Base-by-base conservation (phyloP, 2,888 invertebrate genomes). In the Eilema griseolum region DNA sequence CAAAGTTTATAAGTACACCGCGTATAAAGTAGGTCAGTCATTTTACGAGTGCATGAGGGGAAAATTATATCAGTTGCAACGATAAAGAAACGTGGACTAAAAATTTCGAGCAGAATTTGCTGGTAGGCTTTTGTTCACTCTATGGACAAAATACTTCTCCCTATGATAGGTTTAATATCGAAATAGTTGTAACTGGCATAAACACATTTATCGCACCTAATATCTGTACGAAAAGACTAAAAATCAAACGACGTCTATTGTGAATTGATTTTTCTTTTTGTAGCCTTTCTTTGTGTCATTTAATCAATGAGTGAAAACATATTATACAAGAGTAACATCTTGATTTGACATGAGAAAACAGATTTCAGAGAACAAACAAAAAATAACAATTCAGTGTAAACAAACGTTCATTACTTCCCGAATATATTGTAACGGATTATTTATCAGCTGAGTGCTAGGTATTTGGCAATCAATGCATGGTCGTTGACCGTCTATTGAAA, bases 401-500 rank as follows among this genome's bases (percentile, higher is more conserved):
- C 57, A 59, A 59, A 59, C 57, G 61, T 28, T 61, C 37, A 57
- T 62, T 69, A 64, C 31, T 76, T 66, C 26, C 56, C 52, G 24
- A 12, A 66, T 67, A 23, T 72, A 72, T 71, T 33, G n/a, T 70
- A 75, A 69, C 64, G 16, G 52, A 67, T 69, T 66, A 69, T 77
- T 71, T 73, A 81, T 67, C 79, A 82, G 83, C 79, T 79, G 83
- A 77, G 62, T 75, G 72, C 63, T 79, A 52, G n/a, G 46, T 46
- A 81, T 80, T 83, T 81, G 81, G 82, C 76, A 82, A 78, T 77
- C 77, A 78, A 80, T 74, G 80, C 76, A 79, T 83, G 82, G 85
- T 83, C 83, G 68, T 72, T 83, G 82, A 87, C 84, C 85, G 75
- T 67, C 65, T 71, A 73, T 66, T 76, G 69, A 73, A 79, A 74